Evolutionary conservation across 2,888 invertebrate species (phyloP).

Genomic region (Melangyna quadrimaculata): DNA sequence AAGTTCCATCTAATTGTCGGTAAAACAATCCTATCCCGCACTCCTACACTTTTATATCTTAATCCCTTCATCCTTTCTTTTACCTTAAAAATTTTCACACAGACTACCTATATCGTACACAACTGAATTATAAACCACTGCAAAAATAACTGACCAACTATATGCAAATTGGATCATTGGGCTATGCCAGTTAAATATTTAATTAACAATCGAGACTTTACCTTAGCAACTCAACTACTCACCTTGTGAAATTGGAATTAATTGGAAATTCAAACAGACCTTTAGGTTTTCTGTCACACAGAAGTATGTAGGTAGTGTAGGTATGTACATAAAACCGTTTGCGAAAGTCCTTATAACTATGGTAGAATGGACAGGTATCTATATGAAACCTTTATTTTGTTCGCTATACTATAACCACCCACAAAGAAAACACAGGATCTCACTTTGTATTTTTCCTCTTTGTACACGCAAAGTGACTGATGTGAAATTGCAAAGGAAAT

Average conservation of each 20-base stretch:
- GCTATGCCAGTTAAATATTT: conserved; percentile 49
- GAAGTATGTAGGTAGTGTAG: too few species aligned
- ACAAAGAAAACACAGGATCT: conserved; percentile 51
- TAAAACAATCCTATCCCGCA: not conserved
- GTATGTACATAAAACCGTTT: conserved; percentile 25
- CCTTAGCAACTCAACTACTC: conserved; percentile 36
- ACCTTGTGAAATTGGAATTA: conserved; percentile 61
- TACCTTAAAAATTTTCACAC: not conserved
- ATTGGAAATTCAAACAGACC: conserved; percentile 48
- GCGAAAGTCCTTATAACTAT: conserved; percentile 28
- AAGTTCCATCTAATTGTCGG: not conserved
- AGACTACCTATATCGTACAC: too few species aligned
- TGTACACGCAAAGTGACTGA: conserved; percentile 28
- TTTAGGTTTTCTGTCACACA: not conserved
- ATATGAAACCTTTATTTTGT: conserved; percentile 8
- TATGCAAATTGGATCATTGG: conserved; percentile 63
- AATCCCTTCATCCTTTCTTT: not conserved
- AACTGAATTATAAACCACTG: conserved; percentile 1
- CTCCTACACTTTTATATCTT: not conserved
- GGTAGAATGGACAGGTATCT: not conserved
- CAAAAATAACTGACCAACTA: conserved; percentile 52
- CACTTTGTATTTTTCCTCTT: conserved; percentile 32
- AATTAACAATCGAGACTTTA: conserved; percentile 60
- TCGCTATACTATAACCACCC: not conserved
- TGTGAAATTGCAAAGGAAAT: conserved; percentile 38